These are phyloP conservation scores for Priocnemis perturbator DNA, from an alignment of 2,888 invertebrate species.

Conservation along the genomic window DNA sequence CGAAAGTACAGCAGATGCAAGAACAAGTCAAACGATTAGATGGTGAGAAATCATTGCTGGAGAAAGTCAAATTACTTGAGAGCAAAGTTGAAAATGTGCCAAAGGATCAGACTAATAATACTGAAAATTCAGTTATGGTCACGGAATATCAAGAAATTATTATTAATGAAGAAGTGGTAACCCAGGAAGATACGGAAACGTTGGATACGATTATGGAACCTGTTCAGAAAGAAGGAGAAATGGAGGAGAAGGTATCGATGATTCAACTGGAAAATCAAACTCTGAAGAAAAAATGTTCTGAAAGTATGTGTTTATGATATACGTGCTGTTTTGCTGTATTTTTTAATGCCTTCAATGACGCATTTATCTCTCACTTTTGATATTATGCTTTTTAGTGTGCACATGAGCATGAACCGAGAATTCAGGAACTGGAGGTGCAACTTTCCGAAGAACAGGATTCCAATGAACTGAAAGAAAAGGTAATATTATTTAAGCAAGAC, in stretches of 20 bases:
- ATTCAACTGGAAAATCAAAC: constrained; percentile 48
- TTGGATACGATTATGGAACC: constrained; percentile 6
- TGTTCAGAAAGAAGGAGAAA: constrained; percentile 18
- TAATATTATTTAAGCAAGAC: too few relatives aligned
- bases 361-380: constrained; percentile 5
- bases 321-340: constrained; percentile 21
- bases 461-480: constrained; percentile 27
- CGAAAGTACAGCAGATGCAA: too few relatives aligned
- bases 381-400: too few relatives aligned
- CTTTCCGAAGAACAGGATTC: constrained; percentile 14
- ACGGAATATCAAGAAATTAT: constrained; percentile 11
- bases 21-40: constrained; percentile 27
- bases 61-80: too few relatives aligned
- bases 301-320: constrained; percentile 1
- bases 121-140: not conserved
- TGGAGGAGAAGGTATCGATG: constrained; percentile 22
- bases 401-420: too few relatives aligned
- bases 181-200: not conserved
- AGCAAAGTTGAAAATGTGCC: not conserved
- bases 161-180: constrained; percentile 13
- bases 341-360: not conserved
- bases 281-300: constrained; percentile 45
- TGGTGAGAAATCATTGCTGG: constrained; percentile 30
- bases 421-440: too few relatives aligned
- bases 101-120: not conserved